phyloP scores from a whole-genome alignment of 2,888 invertebrate genomes.

The Epistrophe grossulariae region DNA sequence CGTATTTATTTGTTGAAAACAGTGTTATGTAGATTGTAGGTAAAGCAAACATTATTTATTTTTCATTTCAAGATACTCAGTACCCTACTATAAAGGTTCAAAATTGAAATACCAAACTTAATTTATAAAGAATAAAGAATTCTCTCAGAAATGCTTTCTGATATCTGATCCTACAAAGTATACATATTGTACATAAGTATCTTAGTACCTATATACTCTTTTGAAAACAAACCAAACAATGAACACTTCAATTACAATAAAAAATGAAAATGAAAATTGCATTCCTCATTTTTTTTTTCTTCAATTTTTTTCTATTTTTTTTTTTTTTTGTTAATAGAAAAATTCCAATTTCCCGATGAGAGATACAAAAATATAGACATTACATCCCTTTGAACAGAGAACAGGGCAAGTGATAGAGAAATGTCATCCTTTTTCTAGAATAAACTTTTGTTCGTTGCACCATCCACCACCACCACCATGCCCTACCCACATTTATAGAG shows the following conservation, averaged over 20 bases:
- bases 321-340: conserved; percentile 21
- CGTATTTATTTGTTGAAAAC: too few species aligned
- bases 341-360: conserved; percentile 25
- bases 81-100: too few species aligned
- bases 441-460: conserved; percentile 1
- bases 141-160: neutral
- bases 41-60: too few species aligned
- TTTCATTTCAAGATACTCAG: too few species aligned
- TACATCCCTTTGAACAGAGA: conserved; percentile 4
- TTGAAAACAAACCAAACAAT: conserved; percentile 7
- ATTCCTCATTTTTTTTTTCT: conserved; percentile 1
- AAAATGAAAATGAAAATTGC: conserved; percentile 9
- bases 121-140: neutral
- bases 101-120: neutral
- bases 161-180: neutral
- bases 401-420: conserved; percentile 2
- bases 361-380: conserved; percentile 13
- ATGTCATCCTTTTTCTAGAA: conserved; percentile 5
- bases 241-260: conserved; percentile 16
- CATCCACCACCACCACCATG: too few species aligned
- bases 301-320: conserved; percentile 5
- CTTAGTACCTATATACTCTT: neutral
- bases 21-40: too few species aligned
- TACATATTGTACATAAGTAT: neutral
- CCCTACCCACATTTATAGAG: neutral